Base-by-base conservation (phyloP, 2,888 invertebrate genomes). In the Zonitis immaculata region DNA sequence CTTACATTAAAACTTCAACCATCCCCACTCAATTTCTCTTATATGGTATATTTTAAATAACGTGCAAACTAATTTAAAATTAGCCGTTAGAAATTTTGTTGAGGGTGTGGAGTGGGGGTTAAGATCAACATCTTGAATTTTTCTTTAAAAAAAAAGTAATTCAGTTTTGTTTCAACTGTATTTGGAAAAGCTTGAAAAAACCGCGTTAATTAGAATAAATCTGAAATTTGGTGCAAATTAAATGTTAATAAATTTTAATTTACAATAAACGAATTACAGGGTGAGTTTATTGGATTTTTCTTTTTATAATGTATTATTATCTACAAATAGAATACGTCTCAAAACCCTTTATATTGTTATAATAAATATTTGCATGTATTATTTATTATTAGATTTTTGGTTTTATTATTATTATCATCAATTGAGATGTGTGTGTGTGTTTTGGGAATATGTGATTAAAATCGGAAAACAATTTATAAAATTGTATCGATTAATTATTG, bases 41-140 rank as follows among this genome's bases (percentile, higher is more conserved):
- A 8, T 8, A 9, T 9, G 3, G 9, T 27, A 9, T n/a, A n/a
- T n/a, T n/a, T n/a, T n/a, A n/a, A n/a, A n/a, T n/a, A n/a, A 27
- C 35, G 35, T 35, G 35, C 35, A 35, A 35, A 18, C 35, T 35
- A 59, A 56, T 65, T 59, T 48, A 54, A 64, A 58, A 60, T 59
- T 54, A 56, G 57, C 66, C 68, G 69, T 69, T 70, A 66, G 67
- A 64, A 64, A 68, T 65, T 9, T 3, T 18, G 1, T 9, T 1
- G 6, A 16, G 35, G 18, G 69, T 67, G 69, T 68, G 68, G 68
- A 59, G 45, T 3, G 42, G 32, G 26, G 47, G 16, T 32, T 32
- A 14, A 8, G 32, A 32, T 32, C 7, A 14, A 7, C 14, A 6
- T 35, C 32, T 35, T 35, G 16, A 35, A 35, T 14, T 35, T 35